Evolutionary conservation across 2,888 invertebrate species (phyloP), one percentile per base, ranked within the genome.

Genomic region (Polietes domitor): DNA sequence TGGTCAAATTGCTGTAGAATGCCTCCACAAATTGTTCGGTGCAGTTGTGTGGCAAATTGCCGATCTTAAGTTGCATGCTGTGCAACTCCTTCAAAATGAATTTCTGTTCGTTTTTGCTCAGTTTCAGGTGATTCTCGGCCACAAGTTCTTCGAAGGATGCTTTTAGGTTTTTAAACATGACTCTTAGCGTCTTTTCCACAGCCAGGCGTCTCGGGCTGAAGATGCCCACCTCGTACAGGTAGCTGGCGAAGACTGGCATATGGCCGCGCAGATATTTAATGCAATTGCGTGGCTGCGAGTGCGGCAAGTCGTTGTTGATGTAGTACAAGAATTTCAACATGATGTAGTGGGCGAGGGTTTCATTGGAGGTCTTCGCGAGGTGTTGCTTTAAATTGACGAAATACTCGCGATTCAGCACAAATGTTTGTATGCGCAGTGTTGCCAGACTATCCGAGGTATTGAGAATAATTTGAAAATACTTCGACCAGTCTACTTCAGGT

Each of bases 271-370:
- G n/a, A 70, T 89, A 87, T 71, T 86, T 58, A 15, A 90, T 73
- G 26, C 89, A 89, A 65, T 82, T 82, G 17, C 82, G 70, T 0
- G 87, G 80, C 1, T 82, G 77, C 9, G 47, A 68, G 21, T 73
- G 76, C 0, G 89, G 89, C 74, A 89, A 55, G 72, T 89, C 88
- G 10, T 79, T 85, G 28, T 82, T 88, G 5, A 89, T 68, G 0
- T 79, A 77, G 17, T 88, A 87, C 86, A 90, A 87, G 50, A 89
- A 86, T 77, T 90, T 90, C 63, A 89, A 83, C 89, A 89, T 89
- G 4, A 89, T 82, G 74, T 89, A 90, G 63, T 89, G 87, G 26
- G 88, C 87, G 28, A 90, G 87, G 0, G 89, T 89, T 76, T 89
- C 89, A 55, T 89, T 89, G 7, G 89, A 86, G 50, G 84, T 87